These are phyloP conservation scores for Drosophila quinaria DNA, from an alignment of 2,888 invertebrate species.

Conservation along the genomic window DNA sequence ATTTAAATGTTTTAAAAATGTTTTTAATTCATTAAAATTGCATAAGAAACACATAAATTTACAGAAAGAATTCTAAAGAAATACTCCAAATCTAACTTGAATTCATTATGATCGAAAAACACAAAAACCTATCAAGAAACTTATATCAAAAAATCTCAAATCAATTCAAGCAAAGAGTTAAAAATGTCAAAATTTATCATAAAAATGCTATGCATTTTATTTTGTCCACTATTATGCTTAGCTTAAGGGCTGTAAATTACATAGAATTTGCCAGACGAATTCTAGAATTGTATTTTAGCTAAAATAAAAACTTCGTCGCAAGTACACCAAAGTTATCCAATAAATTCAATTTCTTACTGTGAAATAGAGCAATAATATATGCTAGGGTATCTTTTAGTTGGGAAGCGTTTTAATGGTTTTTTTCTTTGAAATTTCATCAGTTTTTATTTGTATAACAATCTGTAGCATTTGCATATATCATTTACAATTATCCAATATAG, in stretches of 20 bases:
- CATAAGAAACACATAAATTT: too few relatives aligned
- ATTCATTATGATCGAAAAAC: too few relatives aligned
- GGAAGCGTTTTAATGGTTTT: background rate
- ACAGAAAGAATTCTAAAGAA: too few relatives aligned
- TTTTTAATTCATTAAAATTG: background rate
- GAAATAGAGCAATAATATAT: too few relatives aligned
- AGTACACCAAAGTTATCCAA: background rate
- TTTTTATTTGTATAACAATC: conserved; percentile 74
- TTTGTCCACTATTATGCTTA: background rate
- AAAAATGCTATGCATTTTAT: background rate
- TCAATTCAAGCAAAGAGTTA: too few relatives aligned
- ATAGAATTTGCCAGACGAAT: background rate
- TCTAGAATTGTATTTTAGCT: background rate
- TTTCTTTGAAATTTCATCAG: conserved; percentile 35
- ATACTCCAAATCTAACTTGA: too few relatives aligned
- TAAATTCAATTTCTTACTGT: background rate
- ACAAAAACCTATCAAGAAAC: too few relatives aligned
- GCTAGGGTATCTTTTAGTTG: conserved; percentile 4
- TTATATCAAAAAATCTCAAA: too few relatives aligned
- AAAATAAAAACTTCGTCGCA: background rate
- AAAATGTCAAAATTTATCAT: background rate
- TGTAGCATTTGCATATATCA: conserved; percentile 65
- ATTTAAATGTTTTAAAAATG: background rate
- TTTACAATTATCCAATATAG: conserved; percentile 51
- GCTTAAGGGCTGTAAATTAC: background rate